A percentile compares a stretch with the other conserved stretches of the same genome.
phyloP scores from a whole-genome alignment of 2,113 vertebrate genomes.

The Hemiprocne comata region DNA sequence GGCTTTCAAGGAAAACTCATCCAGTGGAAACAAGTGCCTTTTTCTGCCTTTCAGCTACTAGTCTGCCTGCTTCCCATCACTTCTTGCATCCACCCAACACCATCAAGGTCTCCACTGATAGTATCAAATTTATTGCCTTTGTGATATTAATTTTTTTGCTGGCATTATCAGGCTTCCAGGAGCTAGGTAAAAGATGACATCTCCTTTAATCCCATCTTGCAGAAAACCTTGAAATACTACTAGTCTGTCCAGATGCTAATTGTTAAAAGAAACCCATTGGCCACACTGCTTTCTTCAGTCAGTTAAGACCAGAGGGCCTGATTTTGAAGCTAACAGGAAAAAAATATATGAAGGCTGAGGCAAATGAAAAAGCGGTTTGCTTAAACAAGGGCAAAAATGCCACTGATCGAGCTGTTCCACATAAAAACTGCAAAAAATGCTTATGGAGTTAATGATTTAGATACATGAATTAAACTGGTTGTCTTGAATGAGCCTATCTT shows the following conservation, averaged over 20 bases:
- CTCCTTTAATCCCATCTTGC: background rate
- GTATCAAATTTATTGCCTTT: background rate
- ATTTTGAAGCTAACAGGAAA: background rate
- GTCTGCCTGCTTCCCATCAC: background rate
- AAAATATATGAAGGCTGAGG: background rate
- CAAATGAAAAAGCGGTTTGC: background rate
- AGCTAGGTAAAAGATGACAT: background rate
- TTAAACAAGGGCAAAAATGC: background rate
- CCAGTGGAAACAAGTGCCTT: background rate
- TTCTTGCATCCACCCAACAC: background rate
- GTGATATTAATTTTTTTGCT: background rate
- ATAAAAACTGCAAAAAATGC: background rate
- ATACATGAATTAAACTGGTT: background rate
- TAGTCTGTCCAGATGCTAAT: background rate
- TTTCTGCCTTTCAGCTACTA: background rate
- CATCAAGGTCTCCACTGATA: background rate
- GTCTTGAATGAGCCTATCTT: background rate
- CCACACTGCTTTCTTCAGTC: background rate
- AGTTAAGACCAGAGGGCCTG: background rate
- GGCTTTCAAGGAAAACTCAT: background rate
- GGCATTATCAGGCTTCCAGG: background rate
- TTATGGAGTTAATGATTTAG: background rate
- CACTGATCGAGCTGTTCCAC: background rate
- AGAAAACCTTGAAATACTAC: background rate
- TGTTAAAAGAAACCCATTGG: background rate